Percentiles rank a stretch among this genome's conserved stretches.
These are phyloP conservation scores for Scaptomyza montana DNA, from an alignment of 1,140 invertebrate species.

Conservation along the genomic window DNA sequence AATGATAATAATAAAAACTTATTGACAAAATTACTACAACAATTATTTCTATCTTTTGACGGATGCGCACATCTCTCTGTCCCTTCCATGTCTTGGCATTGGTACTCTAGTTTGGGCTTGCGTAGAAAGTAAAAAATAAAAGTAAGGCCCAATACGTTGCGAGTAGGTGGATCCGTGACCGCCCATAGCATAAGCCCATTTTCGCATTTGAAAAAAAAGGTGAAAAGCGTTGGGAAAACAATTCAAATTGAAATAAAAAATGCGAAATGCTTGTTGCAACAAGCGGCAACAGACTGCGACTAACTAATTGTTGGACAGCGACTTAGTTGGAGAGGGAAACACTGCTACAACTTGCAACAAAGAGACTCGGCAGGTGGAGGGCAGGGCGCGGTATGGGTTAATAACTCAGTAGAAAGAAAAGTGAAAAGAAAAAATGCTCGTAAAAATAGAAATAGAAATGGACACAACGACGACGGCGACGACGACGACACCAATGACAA, in stretches of 20 bases:
- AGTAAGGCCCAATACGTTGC: slow-evolving; percentile 43
- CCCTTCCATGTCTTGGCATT: no score
- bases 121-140: slow-evolving; percentile 50
- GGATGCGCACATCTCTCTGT: no score
- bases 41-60: no score
- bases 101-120: slow-evolving; percentile 25
- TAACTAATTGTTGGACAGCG: slow-evolving; percentile 23
- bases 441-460: slow-evolving; percentile 39
- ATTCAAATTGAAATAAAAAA: slow-evolving; percentile 1
- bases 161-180: slow-evolving; percentile 1
- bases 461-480: background rate
- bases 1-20: no score
- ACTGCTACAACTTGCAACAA: background rate
- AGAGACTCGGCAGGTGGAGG: slow-evolving; percentile 6
- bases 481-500: slow-evolving; percentile 1
- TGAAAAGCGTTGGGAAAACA: slow-evolving; percentile 32
- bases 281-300: slow-evolving; percentile 10
- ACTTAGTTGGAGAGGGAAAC: background rate
- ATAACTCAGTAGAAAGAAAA: slow-evolving; percentile 63
- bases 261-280: slow-evolving; percentile 8
- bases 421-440: slow-evolving; percentile 63
- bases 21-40: no score
- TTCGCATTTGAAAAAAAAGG: slow-evolving; percentile 12
- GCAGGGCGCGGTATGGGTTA: slow-evolving; percentile 39
- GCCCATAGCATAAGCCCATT: background rate